phyloP scores from a whole-genome alignment of 1,140 invertebrate genomes.

The Caenorhabditis latens region DNA sequence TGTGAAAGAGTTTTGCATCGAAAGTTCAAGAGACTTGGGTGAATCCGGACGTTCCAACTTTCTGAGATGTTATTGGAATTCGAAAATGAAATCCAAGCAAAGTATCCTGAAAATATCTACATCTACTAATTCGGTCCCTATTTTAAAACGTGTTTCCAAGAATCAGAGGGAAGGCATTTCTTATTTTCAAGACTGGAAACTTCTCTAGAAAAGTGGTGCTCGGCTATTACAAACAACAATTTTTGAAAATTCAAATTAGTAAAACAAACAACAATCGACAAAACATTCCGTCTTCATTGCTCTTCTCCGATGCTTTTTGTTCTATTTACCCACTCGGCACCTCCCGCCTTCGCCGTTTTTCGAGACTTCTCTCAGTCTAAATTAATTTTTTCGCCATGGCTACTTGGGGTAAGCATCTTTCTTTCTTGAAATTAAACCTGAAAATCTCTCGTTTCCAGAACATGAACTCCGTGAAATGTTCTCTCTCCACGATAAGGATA shows the following conservation, averaged over 20 bases:
- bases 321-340: slow-evolving; percentile 43
- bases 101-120: too few species aligned
- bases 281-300: slow-evolving; percentile 12
- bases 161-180: too few species aligned
- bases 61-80: too few species aligned
- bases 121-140: too few species aligned
- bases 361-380: slow-evolving; percentile 11
- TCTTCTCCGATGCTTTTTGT: neutral
- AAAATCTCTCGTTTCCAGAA: slow-evolving; percentile 65
- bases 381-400: slow-evolving; percentile 62
- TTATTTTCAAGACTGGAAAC: neutral
- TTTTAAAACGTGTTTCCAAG: too few species aligned
- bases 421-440: neutral
- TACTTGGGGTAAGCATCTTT: slow-evolving; percentile 65
- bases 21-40: neutral
- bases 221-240: neutral
- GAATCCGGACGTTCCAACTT: too few species aligned
- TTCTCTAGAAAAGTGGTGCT: neutral
- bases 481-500: slow-evolving; percentile 73
- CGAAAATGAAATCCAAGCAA: too few species aligned
- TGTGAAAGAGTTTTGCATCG: neutral
- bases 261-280: slow-evolving; percentile 44
- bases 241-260: slow-evolving; percentile 39
- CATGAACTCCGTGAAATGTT: slow-evolving; percentile 74
- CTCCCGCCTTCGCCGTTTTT: slow-evolving; percentile 37